These are phyloP conservation scores for Molothrus aeneus DNA, from an alignment of 2,797 vertebrate genomes.

Conservation along the genomic window DNA sequence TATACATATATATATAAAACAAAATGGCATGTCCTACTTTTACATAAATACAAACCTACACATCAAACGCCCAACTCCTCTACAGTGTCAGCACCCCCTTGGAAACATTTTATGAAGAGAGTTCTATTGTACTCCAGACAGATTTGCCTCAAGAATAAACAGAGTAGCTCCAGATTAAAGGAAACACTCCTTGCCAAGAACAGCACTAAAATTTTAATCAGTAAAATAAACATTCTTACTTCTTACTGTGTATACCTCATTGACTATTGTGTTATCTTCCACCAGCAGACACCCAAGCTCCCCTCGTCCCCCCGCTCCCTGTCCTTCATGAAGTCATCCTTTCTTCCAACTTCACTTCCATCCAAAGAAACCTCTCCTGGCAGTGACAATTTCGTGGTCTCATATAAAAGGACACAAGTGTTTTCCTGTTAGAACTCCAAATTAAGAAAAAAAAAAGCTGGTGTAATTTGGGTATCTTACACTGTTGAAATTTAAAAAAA, in stretches of 20 bases:
- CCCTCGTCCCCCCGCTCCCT: neutral
- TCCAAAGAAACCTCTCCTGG: neutral
- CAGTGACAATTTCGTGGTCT: neutral
- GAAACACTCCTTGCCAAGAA: constrained; percentile 59
- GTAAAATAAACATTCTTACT: constrained; percentile 61
- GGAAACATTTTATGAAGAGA: constrained; percentile 38
- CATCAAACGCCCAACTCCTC: constrained; percentile 31
- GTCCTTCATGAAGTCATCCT: neutral
- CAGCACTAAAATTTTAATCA: constrained; percentile 65
- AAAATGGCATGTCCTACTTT: constrained; percentile 33
- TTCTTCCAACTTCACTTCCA: neutral
- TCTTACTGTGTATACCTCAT: constrained; percentile 35
- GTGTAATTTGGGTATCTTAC: neutral
- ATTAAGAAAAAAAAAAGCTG: neutral
- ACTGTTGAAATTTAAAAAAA: neutral
- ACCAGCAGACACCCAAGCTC: neutral
- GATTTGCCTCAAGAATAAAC: constrained; percentile 59
- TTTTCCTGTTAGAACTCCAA: neutral
- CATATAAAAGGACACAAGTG: neutral
- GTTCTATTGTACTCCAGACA: constrained; percentile 52
- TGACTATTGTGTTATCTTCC: constrained; percentile 47
- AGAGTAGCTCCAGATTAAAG: constrained; percentile 64
- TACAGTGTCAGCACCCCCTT: constrained; percentile 15
- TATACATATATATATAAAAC: neutral
- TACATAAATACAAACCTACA: constrained; percentile 40